These are phyloP conservation scores for Nicator chloris DNA, from an alignment of 2,113 vertebrate species.

Conservation along the genomic window DNA sequence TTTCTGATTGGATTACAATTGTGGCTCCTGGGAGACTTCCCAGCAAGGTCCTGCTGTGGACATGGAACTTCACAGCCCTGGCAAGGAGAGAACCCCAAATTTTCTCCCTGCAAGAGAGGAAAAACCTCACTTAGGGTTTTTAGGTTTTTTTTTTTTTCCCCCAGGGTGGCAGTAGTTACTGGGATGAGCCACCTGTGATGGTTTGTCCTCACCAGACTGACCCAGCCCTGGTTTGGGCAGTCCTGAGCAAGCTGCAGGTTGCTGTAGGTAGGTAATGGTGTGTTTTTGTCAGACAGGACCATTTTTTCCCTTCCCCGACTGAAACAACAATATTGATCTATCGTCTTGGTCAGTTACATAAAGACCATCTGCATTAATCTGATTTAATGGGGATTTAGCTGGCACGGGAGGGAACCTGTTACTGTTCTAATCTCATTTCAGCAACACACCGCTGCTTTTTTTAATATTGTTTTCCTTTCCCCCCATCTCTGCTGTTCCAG, in stretches of 20 bases:
- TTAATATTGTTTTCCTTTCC: not conserved
- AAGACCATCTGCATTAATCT: constrained; percentile 72
- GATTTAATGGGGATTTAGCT: constrained; percentile 70
- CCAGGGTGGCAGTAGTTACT: too few relatives aligned
- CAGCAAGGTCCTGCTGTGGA: not conserved
- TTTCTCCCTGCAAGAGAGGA: not conserved
- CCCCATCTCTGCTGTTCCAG: not conserved
- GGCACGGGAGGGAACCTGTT: constrained; percentile 56
- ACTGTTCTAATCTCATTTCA: constrained; percentile 59
- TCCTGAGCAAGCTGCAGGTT: not conserved
- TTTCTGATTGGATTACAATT: not conserved
- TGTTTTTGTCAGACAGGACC: constrained; percentile 46
- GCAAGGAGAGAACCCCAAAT: not conserved
- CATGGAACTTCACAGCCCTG: rapidly evolving
- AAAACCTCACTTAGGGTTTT: not conserved
- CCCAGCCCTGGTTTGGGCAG: not conserved
- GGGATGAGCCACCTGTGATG: not conserved
- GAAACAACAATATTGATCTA: constrained; percentile 72
- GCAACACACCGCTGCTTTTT: constrained; percentile 32
- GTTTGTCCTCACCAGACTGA: not conserved
- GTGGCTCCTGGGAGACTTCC: not conserved
- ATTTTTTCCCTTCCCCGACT: constrained; percentile 16
- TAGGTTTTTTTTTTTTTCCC: too few relatives aligned
- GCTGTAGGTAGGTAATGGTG: not conserved
- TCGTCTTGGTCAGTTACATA: constrained; percentile 57